Percentiles rank a stretch among this genome's conserved stretches.
phyloP scores from a whole-genome alignment of 2,888 invertebrate genomes.

The Mythimna impura region DNA sequence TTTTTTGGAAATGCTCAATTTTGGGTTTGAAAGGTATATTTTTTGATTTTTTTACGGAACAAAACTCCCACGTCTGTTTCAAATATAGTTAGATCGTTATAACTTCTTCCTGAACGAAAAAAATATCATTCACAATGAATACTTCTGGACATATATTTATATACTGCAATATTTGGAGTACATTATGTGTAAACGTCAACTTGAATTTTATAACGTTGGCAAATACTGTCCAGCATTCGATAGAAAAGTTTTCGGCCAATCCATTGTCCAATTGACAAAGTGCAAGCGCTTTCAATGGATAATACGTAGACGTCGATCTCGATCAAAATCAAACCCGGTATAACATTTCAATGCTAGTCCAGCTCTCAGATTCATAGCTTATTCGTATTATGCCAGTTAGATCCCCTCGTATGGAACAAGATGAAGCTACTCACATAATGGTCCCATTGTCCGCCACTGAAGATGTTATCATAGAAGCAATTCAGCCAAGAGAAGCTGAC shows the following conservation, averaged over 20 bases:
- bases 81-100: neutral
- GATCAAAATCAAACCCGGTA: slow-evolving; percentile 78
- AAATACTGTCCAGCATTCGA: slow-evolving; percentile 44
- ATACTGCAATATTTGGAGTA: neutral
- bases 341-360: slow-evolving; percentile 80
- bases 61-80: neutral
- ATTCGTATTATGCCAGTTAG: slow-evolving; percentile 76
- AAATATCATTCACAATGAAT: slow-evolving; percentile 21
- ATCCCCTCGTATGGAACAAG: slow-evolving; percentile 73
- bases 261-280: slow-evolving; percentile 71
- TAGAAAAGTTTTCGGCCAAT: slow-evolving; percentile 57
- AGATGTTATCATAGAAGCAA: slow-evolving; percentile 81
- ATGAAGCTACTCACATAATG: slow-evolving; percentile 82
- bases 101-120: slow-evolving; percentile 14
- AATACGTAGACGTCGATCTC: slow-evolving; percentile 71
- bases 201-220: slow-evolving; percentile 34
- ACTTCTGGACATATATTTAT: slow-evolving; percentile 2
- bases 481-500: slow-evolving; percentile 72
- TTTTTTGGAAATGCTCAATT: slow-evolving; percentile 19
- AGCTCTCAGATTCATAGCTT: slow-evolving; percentile 74
- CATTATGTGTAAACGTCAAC: slow-evolving; percentile 15
- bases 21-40: neutral
- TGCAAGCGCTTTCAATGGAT: slow-evolving; percentile 73
- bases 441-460: slow-evolving; percentile 79
- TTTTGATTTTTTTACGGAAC: neutral